Evolutionary conservation across 2,888 invertebrate species (phyloP).

Genomic region (Drosophila incognita): DNA sequence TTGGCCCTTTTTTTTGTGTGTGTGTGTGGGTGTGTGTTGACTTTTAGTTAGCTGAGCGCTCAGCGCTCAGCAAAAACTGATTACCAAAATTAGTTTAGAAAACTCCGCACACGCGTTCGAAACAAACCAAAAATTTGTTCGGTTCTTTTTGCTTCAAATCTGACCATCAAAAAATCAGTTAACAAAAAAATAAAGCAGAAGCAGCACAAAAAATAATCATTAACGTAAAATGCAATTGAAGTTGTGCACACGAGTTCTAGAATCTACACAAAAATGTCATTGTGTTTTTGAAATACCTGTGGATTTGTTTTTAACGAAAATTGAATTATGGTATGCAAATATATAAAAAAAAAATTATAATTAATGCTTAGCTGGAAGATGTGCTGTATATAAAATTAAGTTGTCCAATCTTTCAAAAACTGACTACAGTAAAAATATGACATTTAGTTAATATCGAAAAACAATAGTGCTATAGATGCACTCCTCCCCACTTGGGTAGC

Average conservation of each 20-base stretch:
- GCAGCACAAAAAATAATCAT: slow-evolving; percentile 23
- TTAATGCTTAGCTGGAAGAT: background rate
- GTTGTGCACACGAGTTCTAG: slow-evolving; percentile 28
- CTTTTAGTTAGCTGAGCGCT: slow-evolving; percentile 68
- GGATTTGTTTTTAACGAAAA: background rate
- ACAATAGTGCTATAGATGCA: background rate
- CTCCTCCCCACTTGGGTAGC: background rate
- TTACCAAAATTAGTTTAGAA: slow-evolving; percentile 84
- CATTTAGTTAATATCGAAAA: background rate
- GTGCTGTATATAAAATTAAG: background rate
- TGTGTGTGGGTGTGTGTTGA: slow-evolving; percentile 32
- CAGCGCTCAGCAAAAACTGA: slow-evolving; percentile 65
- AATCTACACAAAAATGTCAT: background rate
- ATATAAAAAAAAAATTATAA: background rate
- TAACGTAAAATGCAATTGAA: slow-evolving; percentile 30
- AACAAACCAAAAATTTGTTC: slow-evolving; percentile 76
- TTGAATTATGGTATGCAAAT: slow-evolving; percentile 1
- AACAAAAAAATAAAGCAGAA: slow-evolving; percentile 35
- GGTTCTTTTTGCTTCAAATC: slow-evolving; percentile 69
- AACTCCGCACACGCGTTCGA: slow-evolving; percentile 83
- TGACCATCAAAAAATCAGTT: slow-evolving; percentile 17
- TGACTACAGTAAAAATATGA: background rate
- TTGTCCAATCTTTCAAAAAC: background rate
- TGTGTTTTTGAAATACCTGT: background rate
- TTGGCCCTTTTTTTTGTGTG: slow-evolving; percentile 7